Base-by-base conservation (phyloP, 2,113 vertebrate genomes). In the Delphinapterus leucas region DNA sequence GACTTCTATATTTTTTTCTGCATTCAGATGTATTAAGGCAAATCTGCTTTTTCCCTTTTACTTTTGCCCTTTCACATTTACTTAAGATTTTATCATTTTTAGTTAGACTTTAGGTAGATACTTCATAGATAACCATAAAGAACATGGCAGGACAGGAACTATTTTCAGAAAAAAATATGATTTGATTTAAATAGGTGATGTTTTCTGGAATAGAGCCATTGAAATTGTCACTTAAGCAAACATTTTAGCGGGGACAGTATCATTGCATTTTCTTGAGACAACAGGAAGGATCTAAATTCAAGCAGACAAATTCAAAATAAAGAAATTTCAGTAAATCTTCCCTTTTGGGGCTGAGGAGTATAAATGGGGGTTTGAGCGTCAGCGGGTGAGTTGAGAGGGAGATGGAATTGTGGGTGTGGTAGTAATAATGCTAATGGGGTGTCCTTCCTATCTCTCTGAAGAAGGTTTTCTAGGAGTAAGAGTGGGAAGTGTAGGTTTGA, bases 161-260 rank as follows among this genome's bases (percentile, higher is more conserved):
- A 33, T 77, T 95, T 95, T 65, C 26, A 84, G 73, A 36, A 70
- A 76, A 71, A 23, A 36, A 21, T 33, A 26, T 77, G 80, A n/a
- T 36, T 85, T 83, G 25, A 17, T 60, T 63, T 94, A 53, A 88
- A 53, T 47, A 67, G 23, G 3, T 47, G 18, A 23, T 58, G 0
- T 36, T 90, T 95, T 97, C 88, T 90, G 15, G 60, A 90, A 20
- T 8, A 47, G 33, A 96, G 23, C 1, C 18, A 5, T 36, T 79
- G 60, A n/a, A 0, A 25, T 10, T 17, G 65, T 82, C 25, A 31
- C 28, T 47, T n/a, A 11, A 73, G 60, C n/a, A 74, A 63, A 61
- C 18, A 4, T 58, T 86, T 9, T 12, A 8, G 26, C 15, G 55
- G 4, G 12, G 6, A 3, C 11, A 8, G 21, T n/a, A 26, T 23